Percentiles rank a stretch among this genome's conserved stretches.
phyloP scores from a whole-genome alignment of 23 tunicate genomes.

The Trididemnum miniatum region DNA sequence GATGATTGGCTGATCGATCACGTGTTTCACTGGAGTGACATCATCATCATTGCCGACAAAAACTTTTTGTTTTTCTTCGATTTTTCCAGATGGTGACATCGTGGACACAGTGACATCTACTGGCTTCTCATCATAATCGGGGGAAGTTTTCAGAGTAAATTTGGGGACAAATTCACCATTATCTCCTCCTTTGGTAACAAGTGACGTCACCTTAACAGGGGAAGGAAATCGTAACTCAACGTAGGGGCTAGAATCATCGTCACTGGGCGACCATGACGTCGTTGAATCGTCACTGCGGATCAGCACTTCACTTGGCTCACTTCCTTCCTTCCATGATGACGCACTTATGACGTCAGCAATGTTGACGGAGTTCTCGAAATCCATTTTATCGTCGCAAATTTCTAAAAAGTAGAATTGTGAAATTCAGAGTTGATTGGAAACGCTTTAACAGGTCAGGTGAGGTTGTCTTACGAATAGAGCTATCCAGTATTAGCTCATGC shows the following conservation, averaged over 20 bases:
- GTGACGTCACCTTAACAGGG: constrained; percentile 50
- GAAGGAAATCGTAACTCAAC: constrained; percentile 48
- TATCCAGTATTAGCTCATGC: too few relatives aligned
- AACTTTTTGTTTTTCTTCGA: constrained; percentile 11
- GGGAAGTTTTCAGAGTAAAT: constrained; percentile 45
- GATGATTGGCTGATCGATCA: constrained; percentile 37
- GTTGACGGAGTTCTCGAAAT: constrained; percentile 30
- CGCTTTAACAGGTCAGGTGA: too few relatives aligned
- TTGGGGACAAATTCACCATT: constrained; percentile 48
- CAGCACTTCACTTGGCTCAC: constrained; percentile 32
- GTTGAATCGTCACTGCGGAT: not conserved
- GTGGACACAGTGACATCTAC: constrained; percentile 32
- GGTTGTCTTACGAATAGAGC: too few relatives aligned
- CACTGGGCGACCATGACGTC: constrained; percentile 63
- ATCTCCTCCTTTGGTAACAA: constrained; percentile 47
- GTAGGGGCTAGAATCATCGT: constrained; percentile 54
- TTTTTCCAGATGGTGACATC: constrained; percentile 6
- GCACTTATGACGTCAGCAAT: constrained; percentile 26
- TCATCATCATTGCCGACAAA: constrained; percentile 57
- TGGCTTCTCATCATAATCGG: not conserved
- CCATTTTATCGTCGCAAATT: constrained; percentile 68
- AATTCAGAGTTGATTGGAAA: too few relatives aligned
- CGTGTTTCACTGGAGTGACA: constrained; percentile 33
- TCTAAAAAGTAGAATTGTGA: constrained; percentile 30
- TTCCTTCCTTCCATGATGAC: constrained; percentile 41